Conservation (phyloP, 2,888 invertebrate genomes). For the Cryptocheilus praepositus region DNA sequence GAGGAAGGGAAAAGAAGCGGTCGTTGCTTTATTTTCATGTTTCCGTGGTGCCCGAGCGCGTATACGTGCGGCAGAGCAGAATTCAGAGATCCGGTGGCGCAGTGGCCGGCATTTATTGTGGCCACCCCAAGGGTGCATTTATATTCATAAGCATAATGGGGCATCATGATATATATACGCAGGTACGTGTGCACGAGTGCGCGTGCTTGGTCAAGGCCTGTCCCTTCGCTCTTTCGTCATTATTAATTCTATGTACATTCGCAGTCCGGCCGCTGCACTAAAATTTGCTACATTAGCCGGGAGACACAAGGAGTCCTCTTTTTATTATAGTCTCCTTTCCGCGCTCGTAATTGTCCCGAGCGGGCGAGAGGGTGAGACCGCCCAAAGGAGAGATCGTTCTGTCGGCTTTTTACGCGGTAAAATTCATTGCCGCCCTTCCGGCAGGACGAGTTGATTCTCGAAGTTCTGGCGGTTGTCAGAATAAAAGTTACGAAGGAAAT, state of each 20-base stretch:
- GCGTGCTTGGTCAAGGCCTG: conserved; percentile 43
- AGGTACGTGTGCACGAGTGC: background rate
- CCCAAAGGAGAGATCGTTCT: too few relatives aligned
- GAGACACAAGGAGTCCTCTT: conserved; percentile 7
- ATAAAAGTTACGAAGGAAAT: too few relatives aligned
- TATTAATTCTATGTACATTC: conserved; percentile 61
- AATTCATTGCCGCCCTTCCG: too few relatives aligned
- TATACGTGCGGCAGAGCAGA: conserved; percentile 37
- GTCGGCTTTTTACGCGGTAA: too few relatives aligned
- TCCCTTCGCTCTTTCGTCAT: conserved; percentile 63
- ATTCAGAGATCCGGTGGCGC: conserved; percentile 55
- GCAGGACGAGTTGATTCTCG: too few relatives aligned
- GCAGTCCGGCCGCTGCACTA: conserved; percentile 16
- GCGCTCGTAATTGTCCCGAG: background rate
- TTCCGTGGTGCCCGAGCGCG: conserved; percentile 6
- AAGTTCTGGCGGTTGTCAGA: too few relatives aligned
- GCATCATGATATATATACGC: conserved; percentile 57
- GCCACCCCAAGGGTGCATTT: conserved; percentile 65
- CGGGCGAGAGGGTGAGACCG: background rate
- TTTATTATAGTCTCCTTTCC: conserved; percentile 11
- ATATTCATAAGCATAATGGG: conserved; percentile 73
- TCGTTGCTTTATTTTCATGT: conserved; percentile 7
- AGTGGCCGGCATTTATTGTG: conserved; percentile 64
- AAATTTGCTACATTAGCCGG: conserved; percentile 10
- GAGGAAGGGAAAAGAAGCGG: conserved; percentile 17